Conservation (phyloP, 2,888 invertebrate genomes). For the Oxyteleia sp. region DNA sequence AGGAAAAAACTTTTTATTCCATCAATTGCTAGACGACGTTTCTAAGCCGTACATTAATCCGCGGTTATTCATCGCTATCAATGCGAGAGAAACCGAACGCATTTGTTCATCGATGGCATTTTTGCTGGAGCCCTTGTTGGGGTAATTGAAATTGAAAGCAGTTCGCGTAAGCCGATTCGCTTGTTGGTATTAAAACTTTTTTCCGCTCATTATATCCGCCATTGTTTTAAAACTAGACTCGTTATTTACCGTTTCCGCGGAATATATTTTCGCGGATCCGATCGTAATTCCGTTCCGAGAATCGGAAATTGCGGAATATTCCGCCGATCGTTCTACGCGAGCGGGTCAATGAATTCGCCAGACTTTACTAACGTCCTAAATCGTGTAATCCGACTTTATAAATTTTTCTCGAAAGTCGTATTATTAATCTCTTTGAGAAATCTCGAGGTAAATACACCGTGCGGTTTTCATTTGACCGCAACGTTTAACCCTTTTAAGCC, state of each 20-base stretch:
- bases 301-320: constrained; percentile 67
- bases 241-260: constrained; percentile 68
- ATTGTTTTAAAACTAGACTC: constrained; percentile 58
- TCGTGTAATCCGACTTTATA: constrained; percentile 12
- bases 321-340: constrained; percentile 62
- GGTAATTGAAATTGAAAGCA: constrained; percentile 60
- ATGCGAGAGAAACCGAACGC: neutral
- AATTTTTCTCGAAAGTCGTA: constrained; percentile 32
- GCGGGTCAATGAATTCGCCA: constrained; percentile 52
- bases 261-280: constrained; percentile 70
- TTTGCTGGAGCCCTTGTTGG: constrained; percentile 30
- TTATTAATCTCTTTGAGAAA: constrained; percentile 32
- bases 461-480: constrained; percentile 28
- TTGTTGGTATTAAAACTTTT: constrained; percentile 51
- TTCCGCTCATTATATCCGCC: constrained; percentile 47
- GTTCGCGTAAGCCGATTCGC: constrained; percentile 44
- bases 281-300: constrained; percentile 70
- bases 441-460: constrained; percentile 7
- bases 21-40: too few species aligned
- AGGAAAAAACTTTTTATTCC: too few species aligned
- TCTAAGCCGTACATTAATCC: neutral
- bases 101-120: constrained; percentile 1
- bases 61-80: neutral
- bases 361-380: constrained; percentile 25
- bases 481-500: constrained; percentile 35